A percentile compares a stretch with the other conserved stretches of the same genome.
Conservation (phyloP, 2,888 invertebrate species). For the Erynnis tages region DNA sequence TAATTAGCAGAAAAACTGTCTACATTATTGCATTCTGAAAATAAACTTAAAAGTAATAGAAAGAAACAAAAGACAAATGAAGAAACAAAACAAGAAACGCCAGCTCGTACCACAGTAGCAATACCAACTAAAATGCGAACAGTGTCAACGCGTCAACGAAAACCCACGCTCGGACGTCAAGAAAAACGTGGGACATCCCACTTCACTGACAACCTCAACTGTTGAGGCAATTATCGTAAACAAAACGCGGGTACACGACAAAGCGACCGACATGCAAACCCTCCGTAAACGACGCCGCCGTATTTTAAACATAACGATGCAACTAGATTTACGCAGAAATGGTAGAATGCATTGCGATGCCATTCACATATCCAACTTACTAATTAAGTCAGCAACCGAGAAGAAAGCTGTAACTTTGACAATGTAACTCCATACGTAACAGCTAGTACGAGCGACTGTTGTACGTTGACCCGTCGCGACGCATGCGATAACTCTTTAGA, state of each 20-base stretch:
- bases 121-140: background rate
- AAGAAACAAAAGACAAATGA: too few relatives aligned
- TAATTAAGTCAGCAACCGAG: slow-evolving; percentile 77
- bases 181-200: slow-evolving; percentile 18
- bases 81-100: too few relatives aligned
- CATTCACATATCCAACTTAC: slow-evolving; percentile 80
- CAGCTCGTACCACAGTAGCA: background rate
- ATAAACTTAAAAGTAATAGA: too few relatives aligned
- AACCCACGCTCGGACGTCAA: background rate
- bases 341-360: slow-evolving; percentile 72
- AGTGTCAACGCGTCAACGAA: slow-evolving; percentile 10
- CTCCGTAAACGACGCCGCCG: slow-evolving; percentile 50
- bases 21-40: too few relatives aligned
- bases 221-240: slow-evolving; percentile 27
- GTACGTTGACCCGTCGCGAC: slow-evolving; percentile 41
- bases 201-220: slow-evolving; percentile 11
- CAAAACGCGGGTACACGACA: slow-evolving; percentile 32
- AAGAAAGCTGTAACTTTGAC: slow-evolving; percentile 80
- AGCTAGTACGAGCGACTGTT: slow-evolving; percentile 50
- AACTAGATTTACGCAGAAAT: slow-evolving; percentile 65
- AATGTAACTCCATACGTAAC: slow-evolving; percentile 77
- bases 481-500: slow-evolving; percentile 17
- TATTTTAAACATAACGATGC: slow-evolving; percentile 77
- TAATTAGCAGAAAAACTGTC: too few relatives aligned
- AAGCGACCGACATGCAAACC: slow-evolving; percentile 33